Percentiles rank a stretch among this genome's conserved stretches.
These are phyloP conservation scores for Eciton burchellii DNA, from an alignment of 1,140 invertebrate genomes.

Conservation along the genomic window DNA sequence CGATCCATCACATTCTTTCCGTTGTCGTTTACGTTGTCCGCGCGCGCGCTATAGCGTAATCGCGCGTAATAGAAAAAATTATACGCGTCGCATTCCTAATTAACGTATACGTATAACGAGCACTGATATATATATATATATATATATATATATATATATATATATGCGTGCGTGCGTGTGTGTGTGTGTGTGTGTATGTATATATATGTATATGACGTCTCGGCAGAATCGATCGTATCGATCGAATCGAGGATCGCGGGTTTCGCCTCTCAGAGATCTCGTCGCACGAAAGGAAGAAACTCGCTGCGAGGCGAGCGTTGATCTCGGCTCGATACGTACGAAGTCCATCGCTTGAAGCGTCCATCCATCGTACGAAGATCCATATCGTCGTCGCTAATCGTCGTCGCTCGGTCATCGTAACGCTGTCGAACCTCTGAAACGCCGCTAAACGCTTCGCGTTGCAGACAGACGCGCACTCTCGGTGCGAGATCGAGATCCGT, in stretches of 20 bases:
- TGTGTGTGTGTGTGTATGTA: no score
- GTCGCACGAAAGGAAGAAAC: background rate
- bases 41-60: slow-evolving; percentile 25
- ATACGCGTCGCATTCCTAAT: slow-evolving; percentile 35
- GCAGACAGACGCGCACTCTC: slow-evolving; percentile 4
- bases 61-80: slow-evolving; percentile 21
- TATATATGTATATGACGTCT: background rate
- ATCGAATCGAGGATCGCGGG: background rate
- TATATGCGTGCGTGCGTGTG: no score
- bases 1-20: slow-evolving; percentile 66
- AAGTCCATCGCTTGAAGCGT: slow-evolving; percentile 36
- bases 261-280: background rate
- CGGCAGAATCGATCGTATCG: slow-evolving; percentile 19
- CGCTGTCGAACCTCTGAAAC: background rate
- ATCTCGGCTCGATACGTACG: slow-evolving; percentile 54
- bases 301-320: slow-evolving; percentile 50
- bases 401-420: slow-evolving; percentile 31
- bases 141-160: no score
- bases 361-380: no score
- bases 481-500: slow-evolving; percentile 41
- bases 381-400: slow-evolving; percentile 39
- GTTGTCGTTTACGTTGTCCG: no score
- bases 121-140: no score
- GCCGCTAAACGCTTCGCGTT: background rate
- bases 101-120: slow-evolving; percentile 55